Evolutionary conservation across 2,113 vertebrate species (phyloP).

Genomic region (Thomomys bottae): DNA sequence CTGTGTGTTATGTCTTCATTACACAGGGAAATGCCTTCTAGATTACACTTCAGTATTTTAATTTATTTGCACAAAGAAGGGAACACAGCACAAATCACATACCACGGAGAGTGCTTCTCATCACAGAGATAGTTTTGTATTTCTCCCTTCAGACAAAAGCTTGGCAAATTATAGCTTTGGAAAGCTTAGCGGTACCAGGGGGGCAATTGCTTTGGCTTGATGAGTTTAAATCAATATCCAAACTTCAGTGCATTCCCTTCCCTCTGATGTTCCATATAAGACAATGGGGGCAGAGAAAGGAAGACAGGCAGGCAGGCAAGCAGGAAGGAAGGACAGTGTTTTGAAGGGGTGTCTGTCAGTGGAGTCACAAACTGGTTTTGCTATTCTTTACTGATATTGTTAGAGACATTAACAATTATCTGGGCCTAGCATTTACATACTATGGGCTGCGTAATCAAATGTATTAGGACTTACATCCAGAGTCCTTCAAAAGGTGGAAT

Average conservation of each 20-base stretch:
- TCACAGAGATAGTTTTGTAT: slow-evolving; percentile 79
- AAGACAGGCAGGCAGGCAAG: too few species aligned
- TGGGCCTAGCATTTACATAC: neutral
- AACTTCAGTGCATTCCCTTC: slow-evolving; percentile 21
- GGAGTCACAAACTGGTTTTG: slow-evolving; percentile 5
- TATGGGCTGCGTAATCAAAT: neutral
- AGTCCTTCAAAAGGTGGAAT: neutral
- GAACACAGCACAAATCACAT: slow-evolving; percentile 69
- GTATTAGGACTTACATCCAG: neutral
- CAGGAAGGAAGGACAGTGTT: slow-evolving; percentile 32
- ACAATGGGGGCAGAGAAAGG: neutral
- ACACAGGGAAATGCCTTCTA: slow-evolving; percentile 36
- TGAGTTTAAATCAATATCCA: slow-evolving; percentile 66
- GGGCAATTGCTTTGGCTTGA: slow-evolving; percentile 67
- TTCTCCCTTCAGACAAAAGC: slow-evolving; percentile 73
- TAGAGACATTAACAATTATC: neutral
- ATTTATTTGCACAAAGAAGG: slow-evolving; percentile 76
- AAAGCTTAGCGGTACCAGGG: slow-evolving; percentile 52
- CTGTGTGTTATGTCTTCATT: slow-evolving; percentile 39
- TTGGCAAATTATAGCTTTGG: slow-evolving; percentile 59
- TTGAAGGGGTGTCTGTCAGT: neutral
- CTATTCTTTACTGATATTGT: neutral
- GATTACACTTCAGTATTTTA: slow-evolving; percentile 76
- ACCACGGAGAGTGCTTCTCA: slow-evolving; percentile 75
- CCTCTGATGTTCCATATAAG: neutral